Evolutionary conservation across 1,140 invertebrate genomes (phyloP).

Genomic region (Drosophila triauraria): DNA sequence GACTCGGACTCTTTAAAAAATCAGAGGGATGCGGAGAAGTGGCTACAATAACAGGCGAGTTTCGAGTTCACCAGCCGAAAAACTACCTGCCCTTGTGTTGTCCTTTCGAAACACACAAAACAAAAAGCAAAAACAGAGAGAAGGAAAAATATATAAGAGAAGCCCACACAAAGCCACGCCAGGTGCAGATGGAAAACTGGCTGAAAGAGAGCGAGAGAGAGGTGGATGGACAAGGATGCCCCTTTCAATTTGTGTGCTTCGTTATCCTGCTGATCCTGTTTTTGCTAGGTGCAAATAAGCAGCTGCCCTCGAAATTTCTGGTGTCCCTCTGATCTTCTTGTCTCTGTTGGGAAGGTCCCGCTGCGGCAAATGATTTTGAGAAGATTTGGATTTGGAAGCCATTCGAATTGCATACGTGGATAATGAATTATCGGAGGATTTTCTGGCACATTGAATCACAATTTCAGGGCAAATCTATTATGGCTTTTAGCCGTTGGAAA

Average conservation of each 20-base stretch:
- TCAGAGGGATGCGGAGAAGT: slow-evolving; percentile 52
- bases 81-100: slow-evolving; percentile 39
- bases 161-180: slow-evolving; percentile 59
- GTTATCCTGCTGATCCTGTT: slow-evolving; percentile 64
- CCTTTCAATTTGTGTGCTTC: slow-evolving; percentile 59
- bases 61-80: slow-evolving; percentile 20
- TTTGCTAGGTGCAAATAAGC: slow-evolving; percentile 60
- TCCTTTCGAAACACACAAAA: slow-evolving; percentile 30
- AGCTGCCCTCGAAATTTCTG: slow-evolving; percentile 36
- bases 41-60: slow-evolving; percentile 65
- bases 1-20: slow-evolving; percentile 53
- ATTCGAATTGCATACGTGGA: slow-evolving; percentile 36
- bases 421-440: slow-evolving; percentile 40
- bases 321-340: slow-evolving; percentile 8
- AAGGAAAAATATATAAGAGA: slow-evolving; percentile 12
- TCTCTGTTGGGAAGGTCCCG: slow-evolving; percentile 20
- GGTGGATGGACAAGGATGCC: slow-evolving; percentile 45
- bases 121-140: slow-evolving; percentile 8
- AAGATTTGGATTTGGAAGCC: slow-evolving; percentile 22
- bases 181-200: slow-evolving; percentile 64
- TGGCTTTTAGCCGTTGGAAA: not conserved
- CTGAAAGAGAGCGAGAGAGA: slow-evolving; percentile 24
- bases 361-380: slow-evolving; percentile 41
- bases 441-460: slow-evolving; percentile 22
- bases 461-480: slow-evolving; percentile 29